Evolutionary conservation across 2,797 vertebrate species (phyloP).

Genomic region (Phrynocephalus forsythii): DNA sequence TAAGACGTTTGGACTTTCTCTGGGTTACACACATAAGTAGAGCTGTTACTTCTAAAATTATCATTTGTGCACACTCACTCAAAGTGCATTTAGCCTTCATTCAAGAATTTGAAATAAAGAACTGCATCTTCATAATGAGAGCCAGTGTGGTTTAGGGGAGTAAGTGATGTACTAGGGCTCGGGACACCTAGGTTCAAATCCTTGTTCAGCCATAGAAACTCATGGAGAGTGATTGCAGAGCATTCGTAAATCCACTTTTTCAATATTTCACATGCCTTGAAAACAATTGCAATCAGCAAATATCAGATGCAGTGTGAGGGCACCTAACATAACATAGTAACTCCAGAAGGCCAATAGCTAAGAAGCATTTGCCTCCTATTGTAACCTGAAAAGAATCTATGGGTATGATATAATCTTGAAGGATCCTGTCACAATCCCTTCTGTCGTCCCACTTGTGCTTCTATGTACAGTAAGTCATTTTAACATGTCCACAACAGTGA

Average conservation of each 20-base stretch:
- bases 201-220: too few species aligned
- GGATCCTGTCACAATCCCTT: neutral
- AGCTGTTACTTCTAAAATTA: neutral
- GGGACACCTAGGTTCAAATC: too few species aligned
- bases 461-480: too few species aligned
- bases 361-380: neutral
- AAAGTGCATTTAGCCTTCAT: neutral
- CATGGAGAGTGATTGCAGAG: too few species aligned
- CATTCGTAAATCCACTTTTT: too few species aligned
- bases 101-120: constrained; percentile 1
- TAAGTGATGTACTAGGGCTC: too few species aligned
- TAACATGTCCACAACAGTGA: neutral
- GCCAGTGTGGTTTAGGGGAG: too few species aligned
- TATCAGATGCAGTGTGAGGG: too few species aligned
- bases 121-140: neutral
- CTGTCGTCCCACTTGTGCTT: too few species aligned
- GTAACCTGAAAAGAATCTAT: neutral
- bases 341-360: neutral
- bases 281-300: too few species aligned
- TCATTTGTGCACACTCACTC: neutral
- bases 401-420: too few species aligned
- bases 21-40: neutral
- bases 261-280: too few species aligned
- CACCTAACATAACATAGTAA: neutral
- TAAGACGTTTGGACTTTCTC: neutral